These are phyloP conservation scores for Penaeus vannamei DNA, from an alignment of 1,140 invertebrate species.

Conservation along the genomic window DNA sequence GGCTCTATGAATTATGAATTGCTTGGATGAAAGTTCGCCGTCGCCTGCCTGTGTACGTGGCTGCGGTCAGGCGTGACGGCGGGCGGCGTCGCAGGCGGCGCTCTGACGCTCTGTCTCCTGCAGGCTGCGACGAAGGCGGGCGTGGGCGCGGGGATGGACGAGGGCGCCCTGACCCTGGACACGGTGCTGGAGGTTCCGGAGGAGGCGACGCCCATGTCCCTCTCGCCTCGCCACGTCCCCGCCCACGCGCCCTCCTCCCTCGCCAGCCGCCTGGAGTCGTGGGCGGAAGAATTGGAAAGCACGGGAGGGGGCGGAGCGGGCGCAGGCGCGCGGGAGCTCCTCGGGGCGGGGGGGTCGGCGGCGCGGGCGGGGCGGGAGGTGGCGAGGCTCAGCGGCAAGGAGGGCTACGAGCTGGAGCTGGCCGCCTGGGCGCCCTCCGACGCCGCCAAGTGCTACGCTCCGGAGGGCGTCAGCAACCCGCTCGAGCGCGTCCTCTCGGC, in stretches of 20 bases:
- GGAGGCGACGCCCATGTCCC: neutral
- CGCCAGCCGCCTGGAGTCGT: neutral
- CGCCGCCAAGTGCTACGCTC: neutral
- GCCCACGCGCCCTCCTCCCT: slow-evolving; percentile 16
- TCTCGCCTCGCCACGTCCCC: neutral
- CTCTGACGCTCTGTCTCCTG: slow-evolving; percentile 21
- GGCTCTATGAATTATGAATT: too few relatives aligned
- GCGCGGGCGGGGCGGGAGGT: neutral
- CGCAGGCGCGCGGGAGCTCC: neutral
- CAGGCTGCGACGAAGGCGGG: neutral
- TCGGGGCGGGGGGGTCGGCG: neutral
- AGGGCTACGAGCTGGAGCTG: slow-evolving; percentile 42
- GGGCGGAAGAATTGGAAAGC: too few relatives aligned
- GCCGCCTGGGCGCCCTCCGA: slow-evolving; percentile 32
- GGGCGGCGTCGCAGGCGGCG: slow-evolving; percentile 7
- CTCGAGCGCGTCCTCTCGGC: neutral
- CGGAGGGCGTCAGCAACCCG: neutral
- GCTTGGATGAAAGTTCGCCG: neutral
- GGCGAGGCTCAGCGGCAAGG: neutral
- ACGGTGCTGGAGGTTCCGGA: slow-evolving; percentile 2
- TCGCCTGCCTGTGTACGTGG: neutral
- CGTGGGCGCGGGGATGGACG: neutral
- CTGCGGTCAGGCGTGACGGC: neutral
- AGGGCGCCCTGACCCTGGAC: neutral
- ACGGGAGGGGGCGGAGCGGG: neutral